Evolutionary conservation across 2,888 invertebrate species (phyloP), one percentile per base, ranked within the genome.

Genomic region (Heterodera filipjevi): DNA sequence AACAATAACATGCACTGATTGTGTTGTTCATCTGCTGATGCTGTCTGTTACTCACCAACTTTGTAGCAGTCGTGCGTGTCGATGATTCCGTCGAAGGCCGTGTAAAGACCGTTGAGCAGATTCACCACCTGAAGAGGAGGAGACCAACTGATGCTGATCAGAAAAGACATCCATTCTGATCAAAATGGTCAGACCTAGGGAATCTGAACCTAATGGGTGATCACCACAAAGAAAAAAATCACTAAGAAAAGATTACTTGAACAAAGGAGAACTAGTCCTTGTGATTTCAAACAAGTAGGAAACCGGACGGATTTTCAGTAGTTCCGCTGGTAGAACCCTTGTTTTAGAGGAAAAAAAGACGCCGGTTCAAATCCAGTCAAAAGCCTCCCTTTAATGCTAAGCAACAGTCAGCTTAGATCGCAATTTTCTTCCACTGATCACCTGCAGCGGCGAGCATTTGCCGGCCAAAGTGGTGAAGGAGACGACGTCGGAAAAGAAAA

Each of bases 401-500:
- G n/a, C n/a, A n/a, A n/a, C 19, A 49, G 12, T 49, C 12, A 3
- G 46, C n/a, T 59, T 27, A 59, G 70, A 35, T 32, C 0, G 22
- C 5, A 33, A 70, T n/a, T n/a, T 22, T 1, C 5, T 44, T 32
- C 74, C 10, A 30, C 16, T 22, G 19, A 59, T 53, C 16, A 84
- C 87, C 81, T 81, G 81, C n/a, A 81, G 49, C 22, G 81, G 82
- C n/a, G 81, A 76, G 46, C 79, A 78, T 74, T 81, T 81, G 53
- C 78, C 30, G 46, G 81, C 77, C 12, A 81, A 66, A 44, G 82
- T 81, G 22, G 81, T 70, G 53, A 81, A 81, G 27, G 71, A 74
- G 46, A 81, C 77, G 66, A 81, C 78, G 72, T 81, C 81, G 14
- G 82, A 82, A 64, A 81, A 81, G 81, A 81, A 81, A 70, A 81